Evolutionary conservation across 2,797 vertebrate species (phyloP).

Genomic region (Molothrus ater): DNA sequence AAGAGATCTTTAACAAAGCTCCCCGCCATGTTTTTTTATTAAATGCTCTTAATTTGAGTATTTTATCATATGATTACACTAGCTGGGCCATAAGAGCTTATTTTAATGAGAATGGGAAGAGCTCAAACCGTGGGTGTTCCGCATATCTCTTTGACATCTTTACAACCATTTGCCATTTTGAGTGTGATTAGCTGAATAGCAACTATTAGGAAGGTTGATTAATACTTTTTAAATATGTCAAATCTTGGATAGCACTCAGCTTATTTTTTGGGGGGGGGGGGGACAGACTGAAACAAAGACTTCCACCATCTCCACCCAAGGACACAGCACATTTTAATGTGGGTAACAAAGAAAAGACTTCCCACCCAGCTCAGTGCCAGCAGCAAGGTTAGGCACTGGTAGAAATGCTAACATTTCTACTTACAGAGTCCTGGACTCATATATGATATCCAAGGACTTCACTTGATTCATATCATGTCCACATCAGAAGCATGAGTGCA

Average conservation of each 20-base stretch:
- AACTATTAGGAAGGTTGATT: conserved; percentile 67
- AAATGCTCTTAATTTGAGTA: conserved; percentile 66
- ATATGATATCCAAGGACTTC: neutral
- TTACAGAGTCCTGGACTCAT: neutral
- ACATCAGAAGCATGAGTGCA: conserved; percentile 5
- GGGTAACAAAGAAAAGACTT: neutral
- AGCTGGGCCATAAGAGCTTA: conserved; percentile 67
- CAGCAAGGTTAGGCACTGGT: neutral
- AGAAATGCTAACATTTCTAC: neutral
- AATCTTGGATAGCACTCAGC: neutral
- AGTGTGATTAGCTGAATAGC: conserved; percentile 66
- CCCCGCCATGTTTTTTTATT: conserved; percentile 65
- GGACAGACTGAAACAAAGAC: conserved; percentile 22
- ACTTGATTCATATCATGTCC: conserved; percentile 37
- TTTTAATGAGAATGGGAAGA: conserved; percentile 71
- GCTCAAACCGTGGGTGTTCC: conserved; percentile 65
- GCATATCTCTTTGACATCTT: conserved; percentile 69
- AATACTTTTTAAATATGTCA: conserved; percentile 68
- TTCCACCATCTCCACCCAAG: neutral
- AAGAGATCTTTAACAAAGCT: conserved; percentile 69
- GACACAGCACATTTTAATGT: neutral
- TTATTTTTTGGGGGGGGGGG: neutral
- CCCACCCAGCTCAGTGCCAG: neutral
- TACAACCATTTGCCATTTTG: conserved; percentile 68
- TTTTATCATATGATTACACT: conserved; percentile 63